Conservation (phyloP, 2,113 vertebrate species). For the Bombycilla garrulus region DNA sequence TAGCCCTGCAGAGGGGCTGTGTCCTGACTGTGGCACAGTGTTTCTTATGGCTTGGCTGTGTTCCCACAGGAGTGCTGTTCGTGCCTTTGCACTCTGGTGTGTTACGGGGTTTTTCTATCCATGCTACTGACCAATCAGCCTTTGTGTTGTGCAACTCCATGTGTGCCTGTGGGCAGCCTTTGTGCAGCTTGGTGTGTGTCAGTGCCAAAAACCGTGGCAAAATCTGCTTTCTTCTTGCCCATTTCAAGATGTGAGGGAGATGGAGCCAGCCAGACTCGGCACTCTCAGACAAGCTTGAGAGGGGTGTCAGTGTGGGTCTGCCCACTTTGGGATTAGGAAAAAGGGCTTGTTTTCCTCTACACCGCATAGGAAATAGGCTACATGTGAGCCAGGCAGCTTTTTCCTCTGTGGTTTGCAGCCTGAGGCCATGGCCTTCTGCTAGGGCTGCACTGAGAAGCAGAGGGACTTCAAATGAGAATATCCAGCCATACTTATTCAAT, state of each 20-base stretch:
- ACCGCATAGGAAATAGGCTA: rapidly evolving
- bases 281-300: too few relatives aligned
- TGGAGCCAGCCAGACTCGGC: not conserved
- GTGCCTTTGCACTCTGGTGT: not conserved
- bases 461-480: not conserved
- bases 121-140: not conserved
- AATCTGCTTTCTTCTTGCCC: not conserved
- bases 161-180: not conserved
- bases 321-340: not conserved
- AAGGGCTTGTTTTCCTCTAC: rapidly evolving
- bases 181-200: rapidly evolving
- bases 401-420: not conserved
- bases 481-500: not conserved
- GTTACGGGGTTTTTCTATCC: not conserved
- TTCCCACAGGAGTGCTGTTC: not conserved
- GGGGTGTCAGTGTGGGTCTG: rapidly evolving
- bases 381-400: not conserved
- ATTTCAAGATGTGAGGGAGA: rapidly evolving
- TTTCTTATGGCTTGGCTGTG: not conserved
- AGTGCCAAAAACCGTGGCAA: not conserved
- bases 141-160: not conserved
- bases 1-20: not conserved
- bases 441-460: not conserved
- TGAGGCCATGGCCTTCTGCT: not conserved
- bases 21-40: not conserved